phyloP scores from a whole-genome alignment of 1,140 invertebrate genomes.

The Drosophila willistoni region DNA sequence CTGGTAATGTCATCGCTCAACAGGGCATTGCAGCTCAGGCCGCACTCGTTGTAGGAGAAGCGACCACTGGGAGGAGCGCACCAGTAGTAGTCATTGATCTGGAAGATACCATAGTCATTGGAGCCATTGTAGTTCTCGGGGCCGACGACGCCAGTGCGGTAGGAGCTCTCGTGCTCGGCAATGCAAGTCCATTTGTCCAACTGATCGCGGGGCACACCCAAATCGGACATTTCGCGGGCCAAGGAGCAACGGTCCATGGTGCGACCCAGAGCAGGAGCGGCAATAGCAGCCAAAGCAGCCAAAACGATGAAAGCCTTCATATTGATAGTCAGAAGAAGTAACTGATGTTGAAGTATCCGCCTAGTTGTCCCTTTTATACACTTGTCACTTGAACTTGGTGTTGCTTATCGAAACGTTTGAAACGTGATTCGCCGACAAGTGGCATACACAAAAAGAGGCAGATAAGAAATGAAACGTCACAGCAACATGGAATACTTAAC shows the following conservation, averaged over 20 bases:
- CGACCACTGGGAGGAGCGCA: constrained; percentile 45
- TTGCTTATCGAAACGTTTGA: neutral
- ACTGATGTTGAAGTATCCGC: constrained; percentile 36
- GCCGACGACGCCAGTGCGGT: constrained; percentile 49
- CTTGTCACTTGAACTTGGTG: no score
- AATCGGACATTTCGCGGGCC: constrained; percentile 46
- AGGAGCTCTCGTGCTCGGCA: constrained; percentile 53
- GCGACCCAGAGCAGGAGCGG: constrained; percentile 25
- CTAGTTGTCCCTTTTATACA: constrained; percentile 33
- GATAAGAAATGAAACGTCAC: constrained; percentile 23
- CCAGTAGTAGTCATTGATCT: constrained; percentile 75
- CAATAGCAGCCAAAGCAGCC: constrained; percentile 30
- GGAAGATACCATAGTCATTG: constrained; percentile 70
- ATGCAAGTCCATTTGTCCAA: constrained; percentile 55
- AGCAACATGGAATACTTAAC: neutral
- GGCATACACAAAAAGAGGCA: neutral
- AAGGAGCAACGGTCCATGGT: constrained; percentile 55
- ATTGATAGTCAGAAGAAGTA: constrained; percentile 7
- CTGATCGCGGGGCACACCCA: constrained; percentile 48
- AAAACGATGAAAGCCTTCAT: constrained; percentile 58
- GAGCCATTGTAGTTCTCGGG: constrained; percentile 53
- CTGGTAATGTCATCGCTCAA: constrained; percentile 46
- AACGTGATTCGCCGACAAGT: constrained; percentile 4
- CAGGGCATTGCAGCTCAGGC: constrained; percentile 41
- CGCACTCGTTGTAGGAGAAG: constrained; percentile 48